Evolutionary conservation across 2,113 vertebrate genomes (phyloP), one percentile per base, ranked within the genome.

Genomic region (Grammatotria lemairii): DNA sequence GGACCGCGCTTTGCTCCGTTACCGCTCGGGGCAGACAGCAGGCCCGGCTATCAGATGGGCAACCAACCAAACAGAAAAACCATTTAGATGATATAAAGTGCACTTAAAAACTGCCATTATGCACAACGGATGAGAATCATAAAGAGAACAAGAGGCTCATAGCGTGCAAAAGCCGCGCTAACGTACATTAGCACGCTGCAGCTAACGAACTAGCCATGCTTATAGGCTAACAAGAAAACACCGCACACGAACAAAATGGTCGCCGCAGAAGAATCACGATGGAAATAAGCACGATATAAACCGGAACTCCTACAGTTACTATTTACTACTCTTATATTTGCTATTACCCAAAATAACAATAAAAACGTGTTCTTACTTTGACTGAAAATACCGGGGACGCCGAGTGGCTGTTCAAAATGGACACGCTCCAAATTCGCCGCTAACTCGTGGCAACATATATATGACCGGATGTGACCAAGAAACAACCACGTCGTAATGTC

Each of bases 371-470:
- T 6, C 94, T 95, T 95, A 96, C 95, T 93, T 91, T 83, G 14
- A 80, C 9, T 16, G 49, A 83, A 88, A 90, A 88, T 80, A 87
- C 55, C 47, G 57, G 81, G 93, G 91, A 91, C 90, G 86, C 91
- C 88, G 94, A 91, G 31, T 65, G 60, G 85, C 86, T 91, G 73
- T 81, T 94, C 95, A 94, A 96, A 94, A 96, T 95, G 94, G 95
- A 96, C 92, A 90, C 94, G 91, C 93, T 95, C 95, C 94, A 88
- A 95, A 95, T 94, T 93, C 95, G 87, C 95, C 94, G 95, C 94
- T 95, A 94, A 95, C 95, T 94, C 95, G 95, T 96, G 95, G 95
- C 94, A 93, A 68, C 26, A 90, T 96, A 94, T 95, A 96, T 95
- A 96, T 60, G 79, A 95, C 94, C 95, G 95, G 95, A 96, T 95